Conservation (phyloP, 1,140 invertebrate species). For the Apis dorsata region DNA sequence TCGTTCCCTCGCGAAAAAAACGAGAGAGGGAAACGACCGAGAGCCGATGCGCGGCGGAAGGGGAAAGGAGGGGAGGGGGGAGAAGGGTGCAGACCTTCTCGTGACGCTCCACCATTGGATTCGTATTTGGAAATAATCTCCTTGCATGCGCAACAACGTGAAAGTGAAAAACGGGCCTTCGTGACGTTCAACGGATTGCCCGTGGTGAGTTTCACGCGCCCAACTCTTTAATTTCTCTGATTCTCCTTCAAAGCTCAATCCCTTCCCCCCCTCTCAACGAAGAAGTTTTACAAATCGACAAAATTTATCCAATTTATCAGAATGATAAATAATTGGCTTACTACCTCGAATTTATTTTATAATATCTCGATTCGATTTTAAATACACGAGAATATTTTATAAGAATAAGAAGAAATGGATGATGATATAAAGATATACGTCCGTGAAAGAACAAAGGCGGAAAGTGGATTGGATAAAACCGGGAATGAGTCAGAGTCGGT, state of each 20-base stretch:
- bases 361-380: too few species aligned
- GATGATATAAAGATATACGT: not conserved
- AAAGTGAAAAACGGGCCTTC: constrained; percentile 6
- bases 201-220: not conserved
- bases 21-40: constrained; percentile 2
- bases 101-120: not conserved
- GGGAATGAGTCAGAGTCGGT: constrained; percentile 23
- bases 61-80: too few species aligned
- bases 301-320: too few species aligned
- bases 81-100: not conserved
- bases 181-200: not conserved
- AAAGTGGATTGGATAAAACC: constrained; percentile 26
- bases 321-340: too few species aligned
- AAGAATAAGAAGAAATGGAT: constrained; percentile 3
- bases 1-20: constrained; percentile 17
- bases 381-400: too few species aligned
- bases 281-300: too few species aligned
- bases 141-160: not conserved
- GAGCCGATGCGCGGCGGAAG: too few species aligned
- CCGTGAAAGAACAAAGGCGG: not conserved
- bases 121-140: constrained; percentile 15
- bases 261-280: too few species aligned
- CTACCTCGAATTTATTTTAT: too few species aligned
- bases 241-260: too few species aligned
- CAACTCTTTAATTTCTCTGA: too few species aligned